Conservation (phyloP, 2,113 vertebrate species). For the Theristicus caerulescens region DNA sequence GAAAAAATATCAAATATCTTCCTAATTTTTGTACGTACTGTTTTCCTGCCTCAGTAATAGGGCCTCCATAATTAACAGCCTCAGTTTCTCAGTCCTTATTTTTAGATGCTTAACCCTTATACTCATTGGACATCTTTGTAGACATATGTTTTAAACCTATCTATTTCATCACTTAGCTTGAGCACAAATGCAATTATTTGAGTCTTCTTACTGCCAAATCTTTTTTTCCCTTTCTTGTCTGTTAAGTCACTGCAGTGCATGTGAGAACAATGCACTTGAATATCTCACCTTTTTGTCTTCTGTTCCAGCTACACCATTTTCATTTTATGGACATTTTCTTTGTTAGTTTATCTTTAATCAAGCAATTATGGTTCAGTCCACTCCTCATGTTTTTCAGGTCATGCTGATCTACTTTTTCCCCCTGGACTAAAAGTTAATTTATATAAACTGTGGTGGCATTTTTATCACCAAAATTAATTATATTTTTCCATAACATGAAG, state of each 20-base stretch:
- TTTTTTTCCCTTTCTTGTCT: neutral
- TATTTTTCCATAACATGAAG: neutral
- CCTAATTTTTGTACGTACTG: neutral
- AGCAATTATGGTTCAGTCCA: neutral
- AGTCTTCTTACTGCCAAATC: neutral
- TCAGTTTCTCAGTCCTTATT: neutral
- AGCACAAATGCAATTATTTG: neutral
- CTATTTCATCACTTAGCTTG: neutral
- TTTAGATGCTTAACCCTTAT: neutral
- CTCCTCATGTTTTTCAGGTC: neutral
- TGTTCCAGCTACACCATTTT: neutral
- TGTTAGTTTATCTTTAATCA: neutral
- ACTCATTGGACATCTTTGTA: neutral
- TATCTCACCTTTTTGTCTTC: neutral
- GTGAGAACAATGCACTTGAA: neutral
- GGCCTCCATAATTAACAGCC: neutral
- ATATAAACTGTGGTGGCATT: neutral
- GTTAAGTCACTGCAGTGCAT: neutral
- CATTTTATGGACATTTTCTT: neutral
- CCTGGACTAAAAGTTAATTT: neutral
- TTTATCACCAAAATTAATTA: neutral
- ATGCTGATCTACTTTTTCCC: neutral
- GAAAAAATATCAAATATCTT: neutral
- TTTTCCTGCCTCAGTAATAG: neutral
- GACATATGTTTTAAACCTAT: neutral